Evolutionary conservation across 2,888 invertebrate species (phyloP), one percentile per base, ranked within the genome.

Genomic region (Sepiola atlantica): DNA sequence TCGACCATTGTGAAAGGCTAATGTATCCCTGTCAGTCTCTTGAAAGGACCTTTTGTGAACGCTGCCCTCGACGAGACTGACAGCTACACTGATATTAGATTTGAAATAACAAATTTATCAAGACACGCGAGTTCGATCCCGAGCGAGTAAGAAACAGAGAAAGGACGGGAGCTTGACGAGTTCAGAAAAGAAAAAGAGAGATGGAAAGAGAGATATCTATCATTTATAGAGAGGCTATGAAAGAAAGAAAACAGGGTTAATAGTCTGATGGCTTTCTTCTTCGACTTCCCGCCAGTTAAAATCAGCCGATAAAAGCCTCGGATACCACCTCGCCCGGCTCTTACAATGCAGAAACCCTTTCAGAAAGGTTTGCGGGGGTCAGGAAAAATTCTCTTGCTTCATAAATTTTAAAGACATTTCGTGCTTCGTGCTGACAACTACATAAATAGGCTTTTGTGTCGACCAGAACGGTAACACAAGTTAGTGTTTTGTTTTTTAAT

Each of bases 31-130:
- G 77, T n/a, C 77, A 77, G n/a, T 77, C 16, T 77, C 77, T 77
- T 77, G 77, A 77, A 77, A 77, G n/a, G 77, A n/a, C 32, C 77
- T 77, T 77, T 77, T 77, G 77, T 77, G n/a, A 77, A 77, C 77
- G 77, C n/a, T 32, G n/a, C n/a, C 77, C 77, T 16, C 77, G n/a
- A 0, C n/a, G 16, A 32, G n/a, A 77, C n/a, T 77, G 77, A 77
- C 77, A 77, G 16, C n/a, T 77, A 77, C 77, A 77, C 77, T n/a
- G 77, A 77, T 77, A 77, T 77, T 77, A 77, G n/a, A 77, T 77
- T 77, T n/a, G 77, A 77, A 77, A 77, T 77, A 77, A n/a, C 77
- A 77, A 77, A 77, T 77, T 77, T 77, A 77, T 77, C 77, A 77
- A 77, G 32, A 18, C n/a, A n/a, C 77, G n/a, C 77, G n/a, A 77